phyloP scores from a whole-genome alignment of 2,888 invertebrate species.

The Drosophila antonietae region DNA sequence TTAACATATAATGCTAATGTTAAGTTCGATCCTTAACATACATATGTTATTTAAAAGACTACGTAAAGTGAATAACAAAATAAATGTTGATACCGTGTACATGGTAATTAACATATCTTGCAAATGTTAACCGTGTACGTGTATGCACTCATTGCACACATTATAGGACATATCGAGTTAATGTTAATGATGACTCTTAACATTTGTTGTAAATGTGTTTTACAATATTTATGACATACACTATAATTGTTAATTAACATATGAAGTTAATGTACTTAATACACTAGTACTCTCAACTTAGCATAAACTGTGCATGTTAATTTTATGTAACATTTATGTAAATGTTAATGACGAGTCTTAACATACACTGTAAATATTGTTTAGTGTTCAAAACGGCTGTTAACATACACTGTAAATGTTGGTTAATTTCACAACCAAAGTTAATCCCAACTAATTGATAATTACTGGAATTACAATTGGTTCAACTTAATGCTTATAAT shows the following conservation, averaged over 20 bases:
- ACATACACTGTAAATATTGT: background rate
- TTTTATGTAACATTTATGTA: background rate
- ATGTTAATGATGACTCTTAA: background rate
- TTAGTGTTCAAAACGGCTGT: background rate
- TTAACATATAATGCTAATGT: background rate
- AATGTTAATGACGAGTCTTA: conserved; percentile 2
- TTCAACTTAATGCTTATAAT: background rate
- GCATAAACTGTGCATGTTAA: no score
- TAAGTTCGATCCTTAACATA: no score
- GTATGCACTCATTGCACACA: no score
- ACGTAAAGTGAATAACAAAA: no score
- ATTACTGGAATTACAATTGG: conserved; percentile 7
- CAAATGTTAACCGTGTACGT: no score
- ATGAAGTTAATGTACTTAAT: no score
- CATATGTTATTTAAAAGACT: background rate
- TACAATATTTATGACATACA: background rate
- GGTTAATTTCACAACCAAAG: background rate
- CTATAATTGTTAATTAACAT: background rate
- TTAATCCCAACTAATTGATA: background rate
- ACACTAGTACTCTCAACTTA: no score
- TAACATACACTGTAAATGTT: no score
- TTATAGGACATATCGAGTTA: background rate
- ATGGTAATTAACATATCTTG: background rate
- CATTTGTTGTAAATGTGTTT: no score
- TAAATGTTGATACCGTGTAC: no score